phyloP scores from a whole-genome alignment of 2,888 invertebrate genomes.

The Ganaspis brasiliensis region DNA sequence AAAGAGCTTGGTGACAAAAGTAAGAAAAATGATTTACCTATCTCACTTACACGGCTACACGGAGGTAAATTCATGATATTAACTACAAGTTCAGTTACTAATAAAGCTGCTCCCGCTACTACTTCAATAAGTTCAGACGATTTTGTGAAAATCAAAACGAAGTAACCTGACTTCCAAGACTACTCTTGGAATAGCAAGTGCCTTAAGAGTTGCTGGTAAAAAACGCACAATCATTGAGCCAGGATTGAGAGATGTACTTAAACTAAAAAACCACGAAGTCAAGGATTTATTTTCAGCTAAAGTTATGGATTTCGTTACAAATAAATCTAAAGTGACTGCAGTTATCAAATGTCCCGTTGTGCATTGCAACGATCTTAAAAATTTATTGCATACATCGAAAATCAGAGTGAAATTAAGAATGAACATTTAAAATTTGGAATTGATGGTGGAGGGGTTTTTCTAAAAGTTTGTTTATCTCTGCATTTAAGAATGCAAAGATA shows the following conservation, averaged over 20 bases:
- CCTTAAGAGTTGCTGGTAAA: conserved; percentile 1
- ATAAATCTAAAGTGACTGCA: neutral
- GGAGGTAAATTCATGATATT: neutral
- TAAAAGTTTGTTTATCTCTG: neutral
- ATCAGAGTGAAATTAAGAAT: neutral
- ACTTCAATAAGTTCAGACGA: neutral
- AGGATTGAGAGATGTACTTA: neutral
- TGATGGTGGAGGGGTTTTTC: neutral
- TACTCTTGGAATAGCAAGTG: conserved; percentile 3
- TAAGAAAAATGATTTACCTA: neutral
- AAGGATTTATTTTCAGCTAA: neutral
- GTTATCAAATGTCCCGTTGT: neutral
- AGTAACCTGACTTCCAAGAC: conserved; percentile 23
- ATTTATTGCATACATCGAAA: conserved; percentile 12
- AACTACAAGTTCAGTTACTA: neutral
- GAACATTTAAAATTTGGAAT: neutral
- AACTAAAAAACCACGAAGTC: neutral
- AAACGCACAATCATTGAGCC: neutral
- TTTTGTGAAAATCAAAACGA: conserved; percentile 33
- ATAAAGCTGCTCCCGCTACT: neutral
- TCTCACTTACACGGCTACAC: neutral
- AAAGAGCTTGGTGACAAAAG: neutral
- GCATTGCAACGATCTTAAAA: conserved; percentile 31
- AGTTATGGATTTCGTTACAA: conserved; percentile 16
- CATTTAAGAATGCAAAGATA: neutral